phyloP scores from a whole-genome alignment of 2,888 invertebrate species.

The Leucoptera coffeella region DNA sequence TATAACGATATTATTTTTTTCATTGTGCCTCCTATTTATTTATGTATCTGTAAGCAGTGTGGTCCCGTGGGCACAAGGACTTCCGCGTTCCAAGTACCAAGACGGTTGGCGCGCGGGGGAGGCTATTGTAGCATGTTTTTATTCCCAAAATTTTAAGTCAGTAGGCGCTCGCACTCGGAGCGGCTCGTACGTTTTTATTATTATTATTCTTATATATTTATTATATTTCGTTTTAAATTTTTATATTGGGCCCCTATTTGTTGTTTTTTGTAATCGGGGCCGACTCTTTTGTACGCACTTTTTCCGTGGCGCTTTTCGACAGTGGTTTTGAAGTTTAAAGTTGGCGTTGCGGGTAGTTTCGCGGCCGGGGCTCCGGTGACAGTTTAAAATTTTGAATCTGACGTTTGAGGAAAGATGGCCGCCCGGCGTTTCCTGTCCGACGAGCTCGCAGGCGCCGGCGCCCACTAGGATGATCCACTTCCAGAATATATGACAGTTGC shows the following conservation, averaged over 20 bases:
- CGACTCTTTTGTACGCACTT: too few species aligned
- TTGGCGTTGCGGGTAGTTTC: slow-evolving; percentile 11
- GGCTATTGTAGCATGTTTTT: slow-evolving; percentile 55
- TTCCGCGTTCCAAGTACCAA: slow-evolving; percentile 25
- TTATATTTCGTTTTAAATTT: slow-evolving; percentile 54
- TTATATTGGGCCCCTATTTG: slow-evolving; percentile 50
- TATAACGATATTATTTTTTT: too few species aligned
- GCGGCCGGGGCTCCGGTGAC: too few species aligned
- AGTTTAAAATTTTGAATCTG: slow-evolving; percentile 22
- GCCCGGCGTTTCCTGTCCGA: slow-evolving; percentile 15
- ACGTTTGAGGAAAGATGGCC: slow-evolving; percentile 15
- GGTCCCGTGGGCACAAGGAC: too few species aligned
- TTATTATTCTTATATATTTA: slow-evolving; percentile 54
- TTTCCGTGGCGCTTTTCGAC: too few species aligned
- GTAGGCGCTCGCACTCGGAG: slow-evolving; percentile 52
- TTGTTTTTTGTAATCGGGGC: slow-evolving; percentile 54
- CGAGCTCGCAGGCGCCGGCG: slow-evolving; percentile 16
- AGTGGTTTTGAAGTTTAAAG: not conserved
- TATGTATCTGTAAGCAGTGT: too few species aligned
- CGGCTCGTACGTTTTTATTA: slow-evolving; percentile 50
- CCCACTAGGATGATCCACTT: slow-evolving; percentile 38
- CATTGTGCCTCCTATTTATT: too few species aligned
- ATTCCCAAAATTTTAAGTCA: slow-evolving; percentile 55
- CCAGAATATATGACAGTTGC: slow-evolving; percentile 44
- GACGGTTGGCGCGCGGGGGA: slow-evolving; percentile 21